These are phyloP conservation scores for Ernsta delagoae DNA, from an alignment of 2,888 invertebrate genomes.

Conservation along the genomic window DNA sequence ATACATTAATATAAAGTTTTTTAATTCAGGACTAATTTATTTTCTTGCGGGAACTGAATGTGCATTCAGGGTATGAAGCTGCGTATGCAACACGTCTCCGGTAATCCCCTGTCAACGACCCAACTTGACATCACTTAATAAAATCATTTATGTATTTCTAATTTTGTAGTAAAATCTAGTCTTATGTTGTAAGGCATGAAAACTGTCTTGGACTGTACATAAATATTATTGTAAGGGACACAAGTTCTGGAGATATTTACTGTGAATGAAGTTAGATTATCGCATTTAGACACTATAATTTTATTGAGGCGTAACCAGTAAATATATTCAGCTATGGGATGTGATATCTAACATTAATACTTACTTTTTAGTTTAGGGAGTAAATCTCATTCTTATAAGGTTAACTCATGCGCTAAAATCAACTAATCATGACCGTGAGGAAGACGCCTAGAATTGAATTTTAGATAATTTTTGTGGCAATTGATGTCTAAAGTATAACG, in stretches of 20 bases:
- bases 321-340: constrained; percentile 72
- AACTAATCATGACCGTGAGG: constrained; percentile 60
- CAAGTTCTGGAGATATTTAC: constrained; percentile 71
- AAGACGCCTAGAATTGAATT: constrained; percentile 56
- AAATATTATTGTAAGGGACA: constrained; percentile 66
- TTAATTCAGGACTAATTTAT: background rate
- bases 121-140: constrained; percentile 54
- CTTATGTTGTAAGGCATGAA: constrained; percentile 79
- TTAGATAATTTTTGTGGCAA: constrained; percentile 55
- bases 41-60: background rate
- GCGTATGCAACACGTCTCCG: constrained; percentile 13
- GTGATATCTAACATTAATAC: constrained; percentile 75
- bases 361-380: constrained; percentile 66
- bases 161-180: constrained; percentile 83
- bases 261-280: constrained; percentile 50
- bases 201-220: constrained; percentile 77
- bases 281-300: constrained; percentile 45
- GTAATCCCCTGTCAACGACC: constrained; percentile 42
- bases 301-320: constrained; percentile 54
- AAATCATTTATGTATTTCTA: constrained; percentile 62
- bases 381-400: constrained; percentile 71
- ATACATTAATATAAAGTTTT: background rate
- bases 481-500: constrained; percentile 66
- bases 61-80: background rate
- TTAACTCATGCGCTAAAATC: constrained; percentile 55